Conservation (phyloP, 2,797 vertebrate genomes). For the Bufotes viridis region DNA sequence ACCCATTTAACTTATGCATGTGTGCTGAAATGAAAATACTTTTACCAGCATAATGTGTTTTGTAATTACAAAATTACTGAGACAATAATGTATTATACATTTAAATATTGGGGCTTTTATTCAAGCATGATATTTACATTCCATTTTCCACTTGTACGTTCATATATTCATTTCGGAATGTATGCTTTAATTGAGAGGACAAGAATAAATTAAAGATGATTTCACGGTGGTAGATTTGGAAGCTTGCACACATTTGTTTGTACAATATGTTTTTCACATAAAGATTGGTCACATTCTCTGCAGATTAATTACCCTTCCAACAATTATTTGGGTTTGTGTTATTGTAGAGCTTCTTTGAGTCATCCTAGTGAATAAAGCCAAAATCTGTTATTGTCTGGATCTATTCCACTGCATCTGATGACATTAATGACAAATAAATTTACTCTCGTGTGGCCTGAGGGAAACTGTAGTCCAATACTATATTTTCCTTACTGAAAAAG, state of each 20-base stretch:
- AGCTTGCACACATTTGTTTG: constrained; percentile 14
- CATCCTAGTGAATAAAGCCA: constrained; percentile 32
- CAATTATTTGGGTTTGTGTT: constrained; percentile 27
- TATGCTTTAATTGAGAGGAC: constrained; percentile 11
- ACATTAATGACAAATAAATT: constrained; percentile 42
- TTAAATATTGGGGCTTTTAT: neutral
- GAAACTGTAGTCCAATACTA: constrained; percentile 27
- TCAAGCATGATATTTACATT: constrained; percentile 24
- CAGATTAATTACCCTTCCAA: constrained; percentile 30
- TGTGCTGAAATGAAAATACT: neutral
- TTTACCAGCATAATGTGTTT: neutral
- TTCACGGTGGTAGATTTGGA: constrained; percentile 10
- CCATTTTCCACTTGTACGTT: neutral
- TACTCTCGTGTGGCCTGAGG: constrained; percentile 27
- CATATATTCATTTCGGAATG: neutral
- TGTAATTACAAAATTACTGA: neutral
- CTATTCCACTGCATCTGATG: constrained; percentile 20
- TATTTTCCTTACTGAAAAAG: constrained; percentile 23
- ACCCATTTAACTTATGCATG: neutral
- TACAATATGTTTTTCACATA: constrained; percentile 25
- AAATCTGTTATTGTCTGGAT: constrained; percentile 35
- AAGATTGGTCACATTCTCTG: constrained; percentile 22
- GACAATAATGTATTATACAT: constrained; percentile 18
- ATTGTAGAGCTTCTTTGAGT: constrained; percentile 17
- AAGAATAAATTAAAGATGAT: constrained; percentile 23